Evolutionary conservation across 2,797 vertebrate genomes (phyloP), one percentile per base, ranked within the genome.

Genomic region (Melanotaenia maccullochi): DNA sequence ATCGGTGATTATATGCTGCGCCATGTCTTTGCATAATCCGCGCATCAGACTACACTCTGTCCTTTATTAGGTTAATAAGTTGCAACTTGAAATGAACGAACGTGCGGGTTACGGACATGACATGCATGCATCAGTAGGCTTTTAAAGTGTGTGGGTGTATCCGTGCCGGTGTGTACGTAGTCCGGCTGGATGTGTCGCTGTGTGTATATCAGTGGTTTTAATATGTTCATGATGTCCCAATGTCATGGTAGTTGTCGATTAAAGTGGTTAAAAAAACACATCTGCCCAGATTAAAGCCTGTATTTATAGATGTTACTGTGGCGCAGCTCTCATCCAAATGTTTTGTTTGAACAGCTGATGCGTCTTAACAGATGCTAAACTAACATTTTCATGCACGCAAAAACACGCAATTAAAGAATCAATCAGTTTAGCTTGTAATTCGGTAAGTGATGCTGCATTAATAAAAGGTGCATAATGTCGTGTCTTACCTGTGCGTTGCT

Each of bases 401-500:
- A 69, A 76, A 70, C 64, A 60, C 38, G 33, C 65, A 76, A 30
- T 49, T 20, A 61, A 65, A 11, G 28, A 2, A 72, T 60, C 11
- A 33, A 62, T 38, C 63, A 32, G 35, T 60, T 73, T 33, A 52
- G 12, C 28, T 2, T 0, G 59, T 55, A 65, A 70, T 73, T 60
- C 11, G 1, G 6, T 72, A 18, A 78, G 3, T 38, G 60, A 5
- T 38, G 78, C 25, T 69, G 70, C 68, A 32, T 65, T n/a, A 65
- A 40, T 42, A 49, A 68, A 87, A 86, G 81, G 89, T 89, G 88
- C 82, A 89, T 58, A 28, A 76, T 86, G 90, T 92, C 90, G 91
- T 92, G 92, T 58, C 93, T 93, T 93, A 93, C 93, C 92, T 93
- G 93, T 74, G 90, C 86, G 89, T 68, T 85, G 89, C 87, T 88